Base-by-base conservation (phyloP, 2,797 vertebrate genomes). In the Simalia tracyae region DNA sequence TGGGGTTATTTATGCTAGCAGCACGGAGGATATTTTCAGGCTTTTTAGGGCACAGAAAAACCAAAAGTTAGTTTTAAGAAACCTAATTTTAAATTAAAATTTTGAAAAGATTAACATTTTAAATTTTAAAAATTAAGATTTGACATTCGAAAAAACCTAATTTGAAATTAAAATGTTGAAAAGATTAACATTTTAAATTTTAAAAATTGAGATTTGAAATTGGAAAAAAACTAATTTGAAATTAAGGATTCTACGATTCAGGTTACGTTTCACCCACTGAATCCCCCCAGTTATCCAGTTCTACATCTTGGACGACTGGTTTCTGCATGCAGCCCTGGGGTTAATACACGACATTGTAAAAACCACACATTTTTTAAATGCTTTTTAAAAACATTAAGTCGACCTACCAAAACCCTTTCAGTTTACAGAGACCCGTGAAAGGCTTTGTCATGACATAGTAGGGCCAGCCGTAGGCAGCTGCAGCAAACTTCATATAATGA, bases 381-480 rank as follows among this genome's bases (percentile, higher is more conserved):
- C 11, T 28, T 90, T 93, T 66, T 81, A 46, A 86, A 14, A 7
- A 86, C 1, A 72, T 66, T 1, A 76, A 17, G 91, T 1, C 7
- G 61, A 96, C 98, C 93, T 97, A 99, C 99, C 99, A 99, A 97
- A 98, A 98, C 60, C 98, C 96, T 9, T 97, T 98, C 84, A 99
- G 98, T 90, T 97, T 99, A 97, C 99, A 99, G 46, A 98, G 96
- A 0, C 98, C 99, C 0, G 98, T 98, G 2, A 99, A 93, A 0
- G 97, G 98, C 96, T 98, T 98, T 88, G 98, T 98, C 95, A 98
- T 99, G 26, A 99, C 4, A 54, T 98, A 99, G 93, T 99, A 94
- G 0, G 99, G 99, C 99, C 99, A 99, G 11, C 99, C 99, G 0
- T 99, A 99, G 1, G 98, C 98, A 17, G 99, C 99, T 0, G 98